Percentiles rank a stretch among this genome's conserved stretches.
Conservation (phyloP, 2,113 vertebrate genomes). For the Sterna hirundo region DNA sequence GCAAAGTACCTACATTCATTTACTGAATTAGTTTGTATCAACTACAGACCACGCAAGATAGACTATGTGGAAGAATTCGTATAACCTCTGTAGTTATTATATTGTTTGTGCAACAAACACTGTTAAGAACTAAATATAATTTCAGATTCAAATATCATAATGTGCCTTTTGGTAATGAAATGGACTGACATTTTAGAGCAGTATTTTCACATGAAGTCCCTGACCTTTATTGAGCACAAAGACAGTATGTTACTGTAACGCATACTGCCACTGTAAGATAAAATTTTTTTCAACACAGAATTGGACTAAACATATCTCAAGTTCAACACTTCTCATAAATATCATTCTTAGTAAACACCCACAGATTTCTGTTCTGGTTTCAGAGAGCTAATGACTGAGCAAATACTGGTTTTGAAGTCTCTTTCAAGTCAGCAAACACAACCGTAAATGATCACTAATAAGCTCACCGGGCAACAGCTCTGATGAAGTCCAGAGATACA, state of each 20-base stretch:
- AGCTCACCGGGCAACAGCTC: constrained; percentile 87
- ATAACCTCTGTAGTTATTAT: not conserved
- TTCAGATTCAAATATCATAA: not conserved
- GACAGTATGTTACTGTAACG: not conserved
- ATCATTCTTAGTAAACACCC: not conserved
- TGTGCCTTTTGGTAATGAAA: not conserved
- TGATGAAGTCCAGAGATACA: constrained; percentile 94
- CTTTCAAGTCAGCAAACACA: not conserved
- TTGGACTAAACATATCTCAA: not conserved
- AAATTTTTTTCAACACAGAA: not conserved
- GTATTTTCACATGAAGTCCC: not conserved
- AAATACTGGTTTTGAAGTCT: constrained; percentile 27
- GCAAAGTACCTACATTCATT: not conserved
- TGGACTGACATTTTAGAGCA: not conserved
- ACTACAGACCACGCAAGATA: not conserved
- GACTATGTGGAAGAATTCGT: not conserved
- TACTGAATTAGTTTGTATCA: not conserved
- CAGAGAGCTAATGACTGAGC: not conserved
- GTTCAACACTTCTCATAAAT: not conserved
- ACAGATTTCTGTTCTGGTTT: constrained; percentile 4
- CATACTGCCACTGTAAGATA: not conserved
- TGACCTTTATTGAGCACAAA: constrained; percentile 22
- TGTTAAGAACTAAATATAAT: not conserved
- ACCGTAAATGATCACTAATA: not conserved
- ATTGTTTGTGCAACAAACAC: not conserved